Evolutionary conservation across 2,797 vertebrate genomes (phyloP).

Genomic region (Clarias platycephalus): DNA sequence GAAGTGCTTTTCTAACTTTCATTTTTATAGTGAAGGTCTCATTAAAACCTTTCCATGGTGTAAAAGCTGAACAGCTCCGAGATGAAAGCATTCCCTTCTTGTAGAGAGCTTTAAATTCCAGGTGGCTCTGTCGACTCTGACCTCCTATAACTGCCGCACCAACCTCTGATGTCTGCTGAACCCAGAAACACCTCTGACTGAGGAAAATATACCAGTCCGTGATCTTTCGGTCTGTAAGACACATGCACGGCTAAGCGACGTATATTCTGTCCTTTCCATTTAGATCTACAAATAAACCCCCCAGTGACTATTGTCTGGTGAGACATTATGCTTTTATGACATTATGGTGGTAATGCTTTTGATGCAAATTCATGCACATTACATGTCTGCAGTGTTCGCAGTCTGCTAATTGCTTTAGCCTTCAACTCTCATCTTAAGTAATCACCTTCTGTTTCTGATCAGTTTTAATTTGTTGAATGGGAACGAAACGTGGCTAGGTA

Average conservation of each 20-base stretch:
- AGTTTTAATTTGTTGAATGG: background rate
- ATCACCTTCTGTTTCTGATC: background rate
- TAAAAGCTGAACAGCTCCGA: slow-evolving; percentile 17
- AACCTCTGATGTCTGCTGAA: slow-evolving; percentile 55
- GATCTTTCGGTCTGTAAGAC: slow-evolving; percentile 62
- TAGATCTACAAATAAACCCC: background rate
- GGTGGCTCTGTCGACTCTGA: slow-evolving; percentile 38
- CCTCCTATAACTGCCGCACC: slow-evolving; percentile 27
- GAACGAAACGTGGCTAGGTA: no score
- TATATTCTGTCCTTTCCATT: background rate
- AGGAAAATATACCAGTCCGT: slow-evolving; percentile 29
- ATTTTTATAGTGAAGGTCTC: slow-evolving; percentile 26
- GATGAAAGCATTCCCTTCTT: slow-evolving; percentile 41
- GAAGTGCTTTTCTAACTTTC: background rate
- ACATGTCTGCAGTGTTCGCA: no score
- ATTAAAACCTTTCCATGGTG: slow-evolving; percentile 23
- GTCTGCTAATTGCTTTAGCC: background rate
- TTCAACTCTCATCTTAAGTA: background rate
- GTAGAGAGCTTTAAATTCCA: slow-evolving; percentile 37
- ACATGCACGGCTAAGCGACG: slow-evolving; percentile 55
- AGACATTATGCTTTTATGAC: background rate
- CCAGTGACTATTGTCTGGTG: background rate
- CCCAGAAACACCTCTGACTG: slow-evolving; percentile 54
- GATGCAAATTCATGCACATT: background rate
- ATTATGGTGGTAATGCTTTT: background rate